Evolutionary conservation across 1,140 invertebrate genomes (phyloP).

Genomic region (Sycophila sp.): DNA sequence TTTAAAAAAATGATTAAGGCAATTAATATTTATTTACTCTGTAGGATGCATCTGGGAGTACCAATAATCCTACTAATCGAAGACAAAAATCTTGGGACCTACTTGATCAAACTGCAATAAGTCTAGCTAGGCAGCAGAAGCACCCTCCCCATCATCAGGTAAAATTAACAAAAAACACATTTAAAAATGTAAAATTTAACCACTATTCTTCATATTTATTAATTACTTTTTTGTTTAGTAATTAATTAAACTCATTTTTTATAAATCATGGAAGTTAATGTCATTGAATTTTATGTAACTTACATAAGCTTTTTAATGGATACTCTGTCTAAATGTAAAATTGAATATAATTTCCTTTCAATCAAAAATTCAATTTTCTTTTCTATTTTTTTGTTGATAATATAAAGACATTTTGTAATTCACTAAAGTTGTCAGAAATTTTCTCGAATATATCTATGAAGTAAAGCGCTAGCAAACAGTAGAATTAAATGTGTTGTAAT

Average conservation of each 20-base stretch:
- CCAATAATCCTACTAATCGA: slow-evolving; percentile 65
- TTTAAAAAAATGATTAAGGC: neutral
- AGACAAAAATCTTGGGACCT: slow-evolving; percentile 95
- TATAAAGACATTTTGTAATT: too few species aligned
- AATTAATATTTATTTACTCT: neutral
- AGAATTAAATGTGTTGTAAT: neutral
- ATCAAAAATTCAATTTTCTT: too few species aligned
- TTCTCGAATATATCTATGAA: too few species aligned
- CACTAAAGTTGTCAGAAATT: too few species aligned
- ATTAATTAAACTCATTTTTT: neutral
- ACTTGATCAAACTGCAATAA: slow-evolving; percentile 82
- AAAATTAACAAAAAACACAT: slow-evolving; percentile 48
- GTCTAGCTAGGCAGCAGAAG: slow-evolving; percentile 75
- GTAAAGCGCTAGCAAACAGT: too few species aligned
- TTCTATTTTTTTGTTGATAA: too few species aligned
- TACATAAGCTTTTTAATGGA: too few species aligned
- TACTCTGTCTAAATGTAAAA: too few species aligned
- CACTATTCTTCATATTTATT: neutral
- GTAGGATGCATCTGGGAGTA: slow-evolving; percentile 42
- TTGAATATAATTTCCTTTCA: too few species aligned
- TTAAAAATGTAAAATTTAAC: too few species aligned
- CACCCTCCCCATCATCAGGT: slow-evolving; percentile 76
- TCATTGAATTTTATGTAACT: too few species aligned
- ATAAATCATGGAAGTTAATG: too few species aligned
- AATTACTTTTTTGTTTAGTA: slow-evolving; percentile 8